These are phyloP conservation scores for Tetheella fluctuosa DNA, from an alignment of 2,888 invertebrate species.

Conservation along the genomic window DNA sequence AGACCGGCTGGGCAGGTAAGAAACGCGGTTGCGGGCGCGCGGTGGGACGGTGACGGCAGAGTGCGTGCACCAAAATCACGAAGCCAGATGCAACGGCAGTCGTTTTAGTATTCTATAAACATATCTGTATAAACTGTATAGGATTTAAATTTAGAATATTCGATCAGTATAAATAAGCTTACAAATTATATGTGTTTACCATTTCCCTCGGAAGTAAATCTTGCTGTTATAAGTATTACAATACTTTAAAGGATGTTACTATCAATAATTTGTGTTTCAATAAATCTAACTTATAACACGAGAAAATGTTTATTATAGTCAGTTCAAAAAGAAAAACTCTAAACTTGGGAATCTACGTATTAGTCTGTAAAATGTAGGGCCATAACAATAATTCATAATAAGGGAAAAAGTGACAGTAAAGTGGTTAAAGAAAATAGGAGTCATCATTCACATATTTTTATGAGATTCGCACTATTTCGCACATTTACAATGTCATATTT, in stretches of 20 bases:
- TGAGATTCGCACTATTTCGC: not conserved
- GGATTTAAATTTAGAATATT: not conserved
- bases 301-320: not conserved
- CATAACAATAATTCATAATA: slow-evolving; percentile 1
- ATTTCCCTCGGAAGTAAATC: no score
- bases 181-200: no score
- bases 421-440: not conserved
- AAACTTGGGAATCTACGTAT: not conserved
- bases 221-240: no score
- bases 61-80: slow-evolving; percentile 60
- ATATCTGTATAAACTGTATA: not conserved
- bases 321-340: not conserved
- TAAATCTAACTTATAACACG: not conserved
- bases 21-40: slow-evolving; percentile 15
- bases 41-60: slow-evolving; percentile 37
- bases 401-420: no score
- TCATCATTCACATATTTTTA: not conserved
- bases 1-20: slow-evolving; percentile 67
- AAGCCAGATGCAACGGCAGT: slow-evolving; percentile 61
- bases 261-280: not conserved
- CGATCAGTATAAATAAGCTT: no score
- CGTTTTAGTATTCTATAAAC: slow-evolving; percentile 30
- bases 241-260: no score
- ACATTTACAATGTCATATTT: no score
- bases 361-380: not conserved